Conservation (phyloP, 2,797 vertebrate species). For the Gadopsis marmoratus region DNA sequence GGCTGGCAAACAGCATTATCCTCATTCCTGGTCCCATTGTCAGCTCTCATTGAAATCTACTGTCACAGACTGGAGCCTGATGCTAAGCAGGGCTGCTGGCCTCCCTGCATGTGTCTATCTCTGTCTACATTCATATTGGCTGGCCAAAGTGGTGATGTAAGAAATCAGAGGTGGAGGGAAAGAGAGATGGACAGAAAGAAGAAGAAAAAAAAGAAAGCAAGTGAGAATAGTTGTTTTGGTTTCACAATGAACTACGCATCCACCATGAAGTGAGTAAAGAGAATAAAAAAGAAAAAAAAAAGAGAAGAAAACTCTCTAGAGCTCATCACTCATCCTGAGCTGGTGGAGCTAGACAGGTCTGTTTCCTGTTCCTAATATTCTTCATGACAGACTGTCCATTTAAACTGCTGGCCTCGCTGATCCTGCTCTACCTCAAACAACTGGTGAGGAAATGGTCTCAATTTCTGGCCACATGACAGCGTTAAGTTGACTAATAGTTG, state of each 20-base stretch:
- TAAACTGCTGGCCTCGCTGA: conserved; percentile 72
- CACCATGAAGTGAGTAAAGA: conserved; percentile 64
- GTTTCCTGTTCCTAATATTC: conserved; percentile 84
- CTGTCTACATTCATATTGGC: conserved; percentile 75
- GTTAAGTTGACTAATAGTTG: conserved; percentile 35
- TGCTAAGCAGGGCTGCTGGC: conserved; percentile 81
- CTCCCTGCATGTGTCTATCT: conserved; percentile 83
- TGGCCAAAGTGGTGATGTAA: conserved; percentile 69
- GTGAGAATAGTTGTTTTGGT: conserved; percentile 69
- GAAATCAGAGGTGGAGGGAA: conserved; percentile 66
- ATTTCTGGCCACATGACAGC: conserved; percentile 41
- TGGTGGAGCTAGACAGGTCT: conserved; percentile 78
- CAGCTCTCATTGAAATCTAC: conserved; percentile 85
- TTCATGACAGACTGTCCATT: conserved; percentile 85
- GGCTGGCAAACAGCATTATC: conserved; percentile 88
- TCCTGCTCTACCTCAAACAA: conserved; percentile 73
- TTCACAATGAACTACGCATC: conserved; percentile 76
- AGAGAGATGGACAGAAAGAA: conserved; percentile 48
- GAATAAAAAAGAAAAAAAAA: conserved; percentile 34
- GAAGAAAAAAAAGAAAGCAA: conserved; percentile 20
- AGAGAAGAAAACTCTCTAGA: conserved; percentile 73
- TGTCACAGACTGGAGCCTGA: conserved; percentile 81
- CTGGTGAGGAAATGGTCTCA: conserved; percentile 57
- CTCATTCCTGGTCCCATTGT: conserved; percentile 86
- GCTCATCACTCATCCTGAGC: conserved; percentile 83